A percentile compares a stretch with the other conserved stretches of the same genome.
Evolutionary conservation across 1,140 invertebrate genomes (phyloP).

Genomic region (Lysiphlebus fabarum): DNA sequence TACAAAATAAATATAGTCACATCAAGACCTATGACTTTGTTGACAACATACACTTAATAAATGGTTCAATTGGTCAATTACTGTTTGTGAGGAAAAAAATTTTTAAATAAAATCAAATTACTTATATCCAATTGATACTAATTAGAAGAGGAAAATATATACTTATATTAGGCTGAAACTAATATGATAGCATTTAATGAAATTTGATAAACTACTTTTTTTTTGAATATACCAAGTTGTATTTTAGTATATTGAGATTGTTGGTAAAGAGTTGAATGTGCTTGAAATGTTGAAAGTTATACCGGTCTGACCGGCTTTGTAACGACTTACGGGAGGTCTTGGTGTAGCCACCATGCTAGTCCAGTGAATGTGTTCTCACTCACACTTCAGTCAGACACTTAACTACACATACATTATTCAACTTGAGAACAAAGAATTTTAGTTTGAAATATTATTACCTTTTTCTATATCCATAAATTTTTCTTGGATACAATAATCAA

Average conservation of each 20-base stretch:
- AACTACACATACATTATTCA: not conserved
- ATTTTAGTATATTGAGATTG: not conserved
- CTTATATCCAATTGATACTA: no score
- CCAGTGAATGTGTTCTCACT: not conserved
- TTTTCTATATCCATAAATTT: not conserved
- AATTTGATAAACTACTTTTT: no score
- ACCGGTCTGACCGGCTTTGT: slow-evolving; percentile 43
- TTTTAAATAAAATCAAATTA: no score
- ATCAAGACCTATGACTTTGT: slow-evolving; percentile 16
- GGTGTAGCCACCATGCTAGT: slow-evolving; percentile 3
- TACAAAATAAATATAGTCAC: slow-evolving; percentile 20
- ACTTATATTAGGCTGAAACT: no score
- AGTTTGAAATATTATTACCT: slow-evolving; percentile 8
- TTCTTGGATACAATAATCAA: not conserved
- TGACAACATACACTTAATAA: slow-evolving; percentile 17
- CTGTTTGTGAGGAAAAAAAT: not conserved
- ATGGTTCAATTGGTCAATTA: slow-evolving; percentile 16
- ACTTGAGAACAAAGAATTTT: slow-evolving; percentile 11
- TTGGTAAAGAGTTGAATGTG: no score
- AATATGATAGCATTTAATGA: no score
- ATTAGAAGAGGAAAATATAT: no score
- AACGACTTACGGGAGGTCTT: slow-evolving; percentile 25
- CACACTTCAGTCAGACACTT: not conserved
- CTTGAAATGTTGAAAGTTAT: slow-evolving; percentile 25
- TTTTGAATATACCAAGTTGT: not conserved